phyloP scores from a whole-genome alignment of 1,140 invertebrate genomes.

The Agraylea sexmaculata region DNA sequence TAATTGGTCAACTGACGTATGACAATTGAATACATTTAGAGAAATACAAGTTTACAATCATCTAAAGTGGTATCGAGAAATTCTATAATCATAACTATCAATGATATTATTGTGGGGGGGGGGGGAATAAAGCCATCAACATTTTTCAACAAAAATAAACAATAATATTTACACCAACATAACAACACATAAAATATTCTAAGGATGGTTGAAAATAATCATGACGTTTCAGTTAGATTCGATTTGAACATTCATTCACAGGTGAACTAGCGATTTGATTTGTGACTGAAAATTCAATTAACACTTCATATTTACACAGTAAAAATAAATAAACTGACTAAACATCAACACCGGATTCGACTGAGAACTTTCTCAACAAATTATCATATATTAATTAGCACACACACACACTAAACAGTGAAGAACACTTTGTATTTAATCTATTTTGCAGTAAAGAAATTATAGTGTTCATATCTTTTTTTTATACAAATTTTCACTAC shows the following conservation, averaged over 20 bases:
- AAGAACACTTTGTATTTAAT: conserved; percentile 11
- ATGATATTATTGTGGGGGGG: neutral
- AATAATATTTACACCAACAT: conserved; percentile 2
- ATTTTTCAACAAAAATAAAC: neutral
- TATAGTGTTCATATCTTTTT: no score
- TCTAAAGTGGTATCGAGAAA: neutral
- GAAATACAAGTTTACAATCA: neutral
- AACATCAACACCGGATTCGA: neutral
- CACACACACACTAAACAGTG: no score
- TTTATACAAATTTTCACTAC: conserved; percentile 18
- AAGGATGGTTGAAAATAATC: no score
- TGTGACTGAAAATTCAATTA: no score
- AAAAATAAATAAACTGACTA: neutral
- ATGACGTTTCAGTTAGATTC: no score
- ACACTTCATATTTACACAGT: conserved; percentile 3
- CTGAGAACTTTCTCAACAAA: no score
- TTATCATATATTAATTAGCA: no score
- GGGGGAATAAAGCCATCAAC: neutral
- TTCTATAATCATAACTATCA: neutral
- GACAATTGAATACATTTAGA: conserved; percentile 6
- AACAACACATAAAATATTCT: no score
- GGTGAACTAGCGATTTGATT: no score
- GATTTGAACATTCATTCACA: no score
- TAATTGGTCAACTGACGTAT: conserved; percentile 17
- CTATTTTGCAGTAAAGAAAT: conserved; percentile 8